Percentiles rank a stretch among this genome's conserved stretches.
phyloP scores from a whole-genome alignment of 1,140 invertebrate genomes.

The Physella acuta region DNA sequence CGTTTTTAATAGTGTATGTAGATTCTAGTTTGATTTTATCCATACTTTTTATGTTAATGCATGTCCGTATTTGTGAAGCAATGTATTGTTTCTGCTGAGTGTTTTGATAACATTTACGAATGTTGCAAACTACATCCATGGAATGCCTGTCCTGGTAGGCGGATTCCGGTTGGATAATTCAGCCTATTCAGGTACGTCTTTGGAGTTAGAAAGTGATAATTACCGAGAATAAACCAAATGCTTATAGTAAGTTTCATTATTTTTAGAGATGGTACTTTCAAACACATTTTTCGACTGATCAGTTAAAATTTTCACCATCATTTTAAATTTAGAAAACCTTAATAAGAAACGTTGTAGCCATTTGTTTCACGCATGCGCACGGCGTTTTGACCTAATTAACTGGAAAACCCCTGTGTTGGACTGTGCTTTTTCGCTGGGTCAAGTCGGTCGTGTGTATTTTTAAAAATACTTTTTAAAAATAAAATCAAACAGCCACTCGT shows the following conservation, averaged over 20 bases:
- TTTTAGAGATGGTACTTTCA: no score
- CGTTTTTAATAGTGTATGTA: neutral
- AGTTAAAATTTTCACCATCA: no score
- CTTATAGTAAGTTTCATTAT: no score
- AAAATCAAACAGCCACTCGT: no score
- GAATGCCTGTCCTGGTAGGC: slow-evolving; percentile 20
- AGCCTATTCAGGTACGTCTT: neutral
- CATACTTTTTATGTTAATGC: neutral
- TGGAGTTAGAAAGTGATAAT: neutral
- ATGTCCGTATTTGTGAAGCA: no score
- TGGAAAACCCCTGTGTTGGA: slow-evolving; percentile 21
- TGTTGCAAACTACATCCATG: slow-evolving; percentile 16
- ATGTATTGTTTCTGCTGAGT: no score
- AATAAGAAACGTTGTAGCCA: no score
- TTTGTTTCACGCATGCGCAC: slow-evolving; percentile 17
- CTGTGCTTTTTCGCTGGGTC: neutral
- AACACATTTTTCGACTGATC: no score
- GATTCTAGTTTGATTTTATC: neutral
- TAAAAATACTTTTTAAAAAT: no score
- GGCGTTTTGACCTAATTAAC: neutral
- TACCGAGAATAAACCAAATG: neutral
- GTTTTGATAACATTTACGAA: no score
- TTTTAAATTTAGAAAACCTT: no score
- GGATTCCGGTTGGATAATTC: slow-evolving; percentile 22
- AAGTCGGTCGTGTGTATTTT: neutral